Evolutionary conservation across 2,113 vertebrate species (phyloP).

Genomic region (Silurus asotus): DNA sequence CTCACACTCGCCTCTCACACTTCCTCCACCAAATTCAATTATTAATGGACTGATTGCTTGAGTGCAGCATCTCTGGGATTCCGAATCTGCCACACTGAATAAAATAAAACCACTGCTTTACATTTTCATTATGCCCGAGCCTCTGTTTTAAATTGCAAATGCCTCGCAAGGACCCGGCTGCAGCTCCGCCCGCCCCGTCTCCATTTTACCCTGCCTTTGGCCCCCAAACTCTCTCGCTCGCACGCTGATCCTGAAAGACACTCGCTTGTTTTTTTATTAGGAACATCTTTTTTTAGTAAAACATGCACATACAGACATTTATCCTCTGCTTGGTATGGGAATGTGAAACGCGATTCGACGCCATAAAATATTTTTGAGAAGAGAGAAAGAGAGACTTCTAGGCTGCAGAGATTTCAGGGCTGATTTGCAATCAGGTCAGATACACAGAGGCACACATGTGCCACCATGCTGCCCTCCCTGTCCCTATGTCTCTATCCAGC

Average conservation of each 20-base stretch:
- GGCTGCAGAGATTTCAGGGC: conserved; percentile 68
- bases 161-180: conserved; percentile 61
- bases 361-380: conserved; percentile 29
- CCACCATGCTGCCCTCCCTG: conserved; percentile 68
- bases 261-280: conserved; percentile 44
- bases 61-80: conserved; percentile 90
- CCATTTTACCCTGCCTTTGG: conserved; percentile 29
- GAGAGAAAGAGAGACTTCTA: conserved; percentile 61
- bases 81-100: conserved; percentile 96
- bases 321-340: conserved; percentile 1
- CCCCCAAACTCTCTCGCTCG: conserved; percentile 44
- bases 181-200: conserved; percentile 62
- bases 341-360: conserved; percentile 26
- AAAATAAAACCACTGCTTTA: conserved; percentile 96
- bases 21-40: conserved; percentile 94
- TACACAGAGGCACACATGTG: conserved; percentile 73
- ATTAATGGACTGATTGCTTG: conserved; percentile 95
- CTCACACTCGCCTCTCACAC: conserved; percentile 63
- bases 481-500: conserved; percentile 46
- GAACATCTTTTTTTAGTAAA: conserved; percentile 11
- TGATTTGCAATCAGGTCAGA: conserved; percentile 81
- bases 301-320: conserved; percentile 25
- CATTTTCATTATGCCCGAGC: conserved; percentile 97
- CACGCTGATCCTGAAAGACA: conserved; percentile 34
- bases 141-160: conserved; percentile 98